Evolutionary conservation across 64 coral and sea anemone species (phyloP).

Genomic region (Porites australiensis): DNA sequence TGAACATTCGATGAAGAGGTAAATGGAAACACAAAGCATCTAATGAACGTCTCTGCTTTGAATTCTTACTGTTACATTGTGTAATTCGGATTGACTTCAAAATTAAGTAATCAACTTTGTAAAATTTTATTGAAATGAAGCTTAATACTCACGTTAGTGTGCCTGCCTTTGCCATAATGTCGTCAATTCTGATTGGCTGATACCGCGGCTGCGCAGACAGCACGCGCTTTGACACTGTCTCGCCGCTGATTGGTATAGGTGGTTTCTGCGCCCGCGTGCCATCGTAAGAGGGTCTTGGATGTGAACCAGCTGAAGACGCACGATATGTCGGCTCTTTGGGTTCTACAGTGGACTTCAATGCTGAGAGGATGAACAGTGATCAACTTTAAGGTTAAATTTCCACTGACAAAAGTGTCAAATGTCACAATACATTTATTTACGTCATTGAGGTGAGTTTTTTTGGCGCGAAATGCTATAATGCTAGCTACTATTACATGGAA

Average conservation of each 20-base stretch:
- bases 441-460: too few relatives aligned
- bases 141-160: constrained; percentile 46
- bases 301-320: not conserved
- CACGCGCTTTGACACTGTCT: constrained; percentile 69
- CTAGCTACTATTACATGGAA: too few relatives aligned
- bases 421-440: too few relatives aligned
- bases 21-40: too few relatives aligned
- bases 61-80: too few relatives aligned
- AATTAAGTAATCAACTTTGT: too few relatives aligned
- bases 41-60: too few relatives aligned
- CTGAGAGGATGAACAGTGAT: not conserved
- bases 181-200: constrained; percentile 63
- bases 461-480: too few relatives aligned
- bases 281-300: not conserved
- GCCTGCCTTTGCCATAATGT: constrained; percentile 69
- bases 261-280: constrained; percentile 38
- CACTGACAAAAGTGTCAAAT: too few relatives aligned
- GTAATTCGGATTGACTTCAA: too few relatives aligned
- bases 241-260: constrained; percentile 26
- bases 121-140: not conserved
- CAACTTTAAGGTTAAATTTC: not conserved
- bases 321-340: not conserved
- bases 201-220: constrained; percentile 66
- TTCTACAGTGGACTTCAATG: not conserved
- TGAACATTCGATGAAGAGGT: too few relatives aligned